Evolutionary conservation across 2,797 vertebrate species (phyloP).

Genomic region (Balearica regulorum): DNA sequence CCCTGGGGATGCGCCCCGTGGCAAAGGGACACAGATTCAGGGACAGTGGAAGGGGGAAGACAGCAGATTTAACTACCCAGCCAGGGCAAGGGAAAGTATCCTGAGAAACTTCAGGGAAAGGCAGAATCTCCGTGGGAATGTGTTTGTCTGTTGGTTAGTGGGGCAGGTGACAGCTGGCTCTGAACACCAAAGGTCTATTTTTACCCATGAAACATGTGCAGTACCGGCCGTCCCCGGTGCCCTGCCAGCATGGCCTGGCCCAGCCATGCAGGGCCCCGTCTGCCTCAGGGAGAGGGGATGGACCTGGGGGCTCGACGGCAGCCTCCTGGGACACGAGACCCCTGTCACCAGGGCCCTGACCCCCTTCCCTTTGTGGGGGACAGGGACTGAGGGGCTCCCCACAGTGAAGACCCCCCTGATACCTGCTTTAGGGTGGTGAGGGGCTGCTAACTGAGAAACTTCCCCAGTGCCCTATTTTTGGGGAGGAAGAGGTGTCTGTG

Average conservation of each 20-base stretch:
- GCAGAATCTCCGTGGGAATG: rapidly evolving
- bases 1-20: rapidly evolving
- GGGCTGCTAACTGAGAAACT: neutral
- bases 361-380: neutral
- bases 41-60: neutral
- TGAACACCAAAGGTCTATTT: neutral
- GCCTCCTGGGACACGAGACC: neutral
- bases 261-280: rapidly evolving
- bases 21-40: neutral
- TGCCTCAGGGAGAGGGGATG: rapidly evolving
- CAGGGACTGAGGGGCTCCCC: neutral
- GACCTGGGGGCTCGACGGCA: rapidly evolving
- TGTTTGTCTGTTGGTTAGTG: rapidly evolving
- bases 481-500: neutral
- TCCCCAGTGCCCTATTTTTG: rapidly evolving
- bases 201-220: neutral
- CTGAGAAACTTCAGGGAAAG: neutral
- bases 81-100: neutral
- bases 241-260: neutral
- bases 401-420: too few relatives aligned
- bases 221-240: rapidly evolving
- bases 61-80: neutral
- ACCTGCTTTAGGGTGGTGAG: neutral
- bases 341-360: rapidly evolving
- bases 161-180: neutral